Evolutionary conservation across 2,113 vertebrate genomes (phyloP).

Genomic region (Odobenus rosmarus): DNA sequence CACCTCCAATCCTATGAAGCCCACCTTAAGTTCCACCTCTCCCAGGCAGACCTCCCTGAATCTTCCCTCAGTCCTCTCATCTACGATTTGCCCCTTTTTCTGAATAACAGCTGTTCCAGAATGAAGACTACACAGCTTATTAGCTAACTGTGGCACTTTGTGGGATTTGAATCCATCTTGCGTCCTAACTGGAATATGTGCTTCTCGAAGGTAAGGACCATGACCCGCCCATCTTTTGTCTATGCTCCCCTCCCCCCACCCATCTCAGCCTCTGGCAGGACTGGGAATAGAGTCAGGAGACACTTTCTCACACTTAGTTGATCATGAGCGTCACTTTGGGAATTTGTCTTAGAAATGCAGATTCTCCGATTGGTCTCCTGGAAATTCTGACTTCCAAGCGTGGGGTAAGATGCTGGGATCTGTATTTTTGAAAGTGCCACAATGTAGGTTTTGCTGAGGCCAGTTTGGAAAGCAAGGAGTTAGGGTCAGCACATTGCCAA

Average conservation of each 20-base stretch:
- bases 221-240: not conserved
- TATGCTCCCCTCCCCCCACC: not conserved
- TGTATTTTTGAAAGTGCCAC: not conserved
- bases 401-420: not conserved
- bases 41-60: not conserved
- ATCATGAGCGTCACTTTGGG: not conserved
- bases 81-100: not conserved
- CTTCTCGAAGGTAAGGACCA: not conserved
- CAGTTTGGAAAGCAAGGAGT: not conserved
- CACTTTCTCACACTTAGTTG: not conserved
- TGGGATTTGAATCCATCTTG: not conserved
- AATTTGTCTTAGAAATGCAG: slow-evolving; percentile 27
- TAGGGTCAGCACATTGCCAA: not conserved
- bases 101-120: not conserved
- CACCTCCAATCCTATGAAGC: not conserved
- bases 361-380: not conserved
- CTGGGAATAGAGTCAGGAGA: not conserved
- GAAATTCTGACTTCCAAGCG: not conserved
- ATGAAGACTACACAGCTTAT: not conserved
- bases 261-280: not conserved
- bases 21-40: not conserved
- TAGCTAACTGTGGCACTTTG: not conserved
- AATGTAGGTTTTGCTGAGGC: not conserved
- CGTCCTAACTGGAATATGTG: not conserved
- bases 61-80: not conserved